Base-by-base conservation (phyloP, 2,888 invertebrate species). In the Syrphus vitripennis region DNA sequence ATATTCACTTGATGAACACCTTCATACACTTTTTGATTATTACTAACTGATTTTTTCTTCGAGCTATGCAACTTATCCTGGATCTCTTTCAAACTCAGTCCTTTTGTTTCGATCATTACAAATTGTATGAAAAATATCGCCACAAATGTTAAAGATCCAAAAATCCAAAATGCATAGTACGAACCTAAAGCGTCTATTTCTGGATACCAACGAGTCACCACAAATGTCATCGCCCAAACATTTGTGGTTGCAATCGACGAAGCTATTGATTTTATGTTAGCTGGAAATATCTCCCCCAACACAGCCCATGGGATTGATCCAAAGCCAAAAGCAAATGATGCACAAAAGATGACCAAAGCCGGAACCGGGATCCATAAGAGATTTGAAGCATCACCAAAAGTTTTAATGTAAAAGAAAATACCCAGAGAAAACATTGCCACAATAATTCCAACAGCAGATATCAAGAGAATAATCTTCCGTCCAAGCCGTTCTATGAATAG, bases 61-160 rank as follows among this genome's bases (percentile, higher is more conserved):
- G 48, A 93, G 83, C 95, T 95, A 81, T 94, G 94, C 42, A 96
- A 92, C 90, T 95, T 94, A 71, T 95, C 94, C 92, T 97, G 96
- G 87, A 98, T 98, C 93, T 98, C 95, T 90, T 96, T 95, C 89
- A 97, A 94, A 89, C 96, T 96, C 93, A 96, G 96, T 55, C 97
- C 98, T 92, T 97, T 97, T 0, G 98, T 98, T 93, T 98, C 98
- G 2, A 98, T 97, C 19, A 98, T 94, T 67, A 95, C 91, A 88
- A 95, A 94, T 63, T 95, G 91, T 0, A 96, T 95, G 92, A 97
- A 98, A 89, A 96, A 93, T 90, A 95, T 95, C 0, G 95, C 93
- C 0, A 92, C 90, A 0, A 94, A 88, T 87, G 95, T 95, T 89
- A 94, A 95, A 0, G 91, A 92, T 1, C 95, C 95, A 90, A 96